Conservation (phyloP, 2,113 vertebrate genomes). For the Indicator maculatus region DNA sequence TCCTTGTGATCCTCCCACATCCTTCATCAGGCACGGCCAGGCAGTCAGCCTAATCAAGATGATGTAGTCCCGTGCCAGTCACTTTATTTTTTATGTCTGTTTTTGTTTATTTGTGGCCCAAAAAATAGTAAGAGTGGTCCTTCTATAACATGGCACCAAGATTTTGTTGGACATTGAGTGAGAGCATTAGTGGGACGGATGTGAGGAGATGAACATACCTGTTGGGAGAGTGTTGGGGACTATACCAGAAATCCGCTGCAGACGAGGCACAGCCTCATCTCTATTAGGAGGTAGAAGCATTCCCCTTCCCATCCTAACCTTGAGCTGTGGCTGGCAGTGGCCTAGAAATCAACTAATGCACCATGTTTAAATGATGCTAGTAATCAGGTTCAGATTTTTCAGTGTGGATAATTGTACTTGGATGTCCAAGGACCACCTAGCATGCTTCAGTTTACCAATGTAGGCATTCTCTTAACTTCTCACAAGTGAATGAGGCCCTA, state of each 20-base stretch:
- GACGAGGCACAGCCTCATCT: not conserved
- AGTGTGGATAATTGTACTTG: not conserved
- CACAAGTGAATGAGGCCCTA: not conserved
- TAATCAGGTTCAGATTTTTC: not conserved
- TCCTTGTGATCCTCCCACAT: not conserved
- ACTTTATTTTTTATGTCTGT: not conserved
- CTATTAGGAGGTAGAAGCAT: not conserved
- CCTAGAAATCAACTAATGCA: not conserved
- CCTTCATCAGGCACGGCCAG: not conserved
- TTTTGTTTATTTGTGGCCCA: not conserved
- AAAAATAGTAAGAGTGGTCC: not conserved
- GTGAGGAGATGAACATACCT: not conserved
- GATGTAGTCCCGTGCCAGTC: not conserved
- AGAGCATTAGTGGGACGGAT: not conserved
- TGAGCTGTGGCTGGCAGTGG: not conserved
- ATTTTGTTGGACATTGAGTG: not conserved
- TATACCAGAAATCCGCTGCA: not conserved
- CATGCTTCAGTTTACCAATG: not conserved
- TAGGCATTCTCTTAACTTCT: not conserved
- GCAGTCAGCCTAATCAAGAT: not conserved
- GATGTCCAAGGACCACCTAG: not conserved
- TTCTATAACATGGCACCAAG: not conserved
- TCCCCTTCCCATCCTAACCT: not conserved
- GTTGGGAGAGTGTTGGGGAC: not conserved
- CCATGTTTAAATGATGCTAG: not conserved